These are phyloP conservation scores for Eptesicus fuscus DNA, from an alignment of 2,113 vertebrate genomes.

Conservation along the genomic window DNA sequence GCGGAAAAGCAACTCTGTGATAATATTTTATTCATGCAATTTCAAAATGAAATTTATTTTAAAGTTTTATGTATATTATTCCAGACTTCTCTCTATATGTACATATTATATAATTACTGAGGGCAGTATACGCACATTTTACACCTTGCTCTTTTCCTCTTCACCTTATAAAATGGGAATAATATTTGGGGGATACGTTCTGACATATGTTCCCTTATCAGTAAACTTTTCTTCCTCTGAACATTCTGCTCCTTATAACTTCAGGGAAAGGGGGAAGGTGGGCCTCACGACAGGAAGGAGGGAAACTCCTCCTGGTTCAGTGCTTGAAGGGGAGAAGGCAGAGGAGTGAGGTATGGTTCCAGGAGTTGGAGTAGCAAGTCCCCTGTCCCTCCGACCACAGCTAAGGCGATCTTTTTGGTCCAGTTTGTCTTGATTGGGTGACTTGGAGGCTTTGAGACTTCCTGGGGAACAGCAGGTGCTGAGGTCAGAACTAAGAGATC, in stretches of 20 bases:
- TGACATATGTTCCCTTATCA: background rate
- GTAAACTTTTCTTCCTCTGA: background rate
- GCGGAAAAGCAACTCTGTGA: slow-evolving; percentile 83
- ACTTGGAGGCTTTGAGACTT: background rate
- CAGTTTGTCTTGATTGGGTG: background rate
- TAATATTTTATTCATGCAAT: slow-evolving; percentile 73
- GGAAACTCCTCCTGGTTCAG: background rate
- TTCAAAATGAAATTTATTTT: background rate
- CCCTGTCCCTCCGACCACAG: background rate
- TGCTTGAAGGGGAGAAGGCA: background rate
- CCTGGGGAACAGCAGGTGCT: background rate
- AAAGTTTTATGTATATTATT: background rate
- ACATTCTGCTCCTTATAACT: background rate
- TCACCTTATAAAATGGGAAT: background rate
- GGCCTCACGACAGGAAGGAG: background rate
- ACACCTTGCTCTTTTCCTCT: background rate
- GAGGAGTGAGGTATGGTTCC: background rate
- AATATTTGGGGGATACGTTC: background rate
- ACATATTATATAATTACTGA: background rate
- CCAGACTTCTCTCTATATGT: background rate
- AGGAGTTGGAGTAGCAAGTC: background rate
- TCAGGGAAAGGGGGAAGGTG: background rate
- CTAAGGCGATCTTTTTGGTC: background rate
- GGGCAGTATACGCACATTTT: background rate
- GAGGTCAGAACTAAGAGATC: background rate